Percentiles rank a stretch among this genome's conserved stretches.
Evolutionary conservation across 2,113 vertebrate genomes (phyloP).

Genomic region (Antechinus stuartii): DNA sequence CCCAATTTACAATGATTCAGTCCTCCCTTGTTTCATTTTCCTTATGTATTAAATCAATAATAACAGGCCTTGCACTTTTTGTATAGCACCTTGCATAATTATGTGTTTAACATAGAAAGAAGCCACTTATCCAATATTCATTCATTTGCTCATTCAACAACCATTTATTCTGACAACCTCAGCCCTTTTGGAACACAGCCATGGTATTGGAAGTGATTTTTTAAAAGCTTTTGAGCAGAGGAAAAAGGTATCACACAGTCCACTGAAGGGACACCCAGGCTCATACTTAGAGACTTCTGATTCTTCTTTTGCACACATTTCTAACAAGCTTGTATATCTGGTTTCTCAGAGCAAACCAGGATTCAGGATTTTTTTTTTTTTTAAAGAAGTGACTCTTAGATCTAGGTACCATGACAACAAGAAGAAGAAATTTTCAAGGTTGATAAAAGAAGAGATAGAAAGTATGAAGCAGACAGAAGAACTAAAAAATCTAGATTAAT

Average conservation of each 20-base stretch:
- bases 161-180: slow-evolving; percentile 4
- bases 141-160: background rate
- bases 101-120: slow-evolving; percentile 4
- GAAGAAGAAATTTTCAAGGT: background rate
- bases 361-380: background rate
- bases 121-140: background rate
- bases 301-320: background rate
- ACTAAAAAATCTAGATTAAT: background rate
- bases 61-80: background rate
- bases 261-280: background rate
- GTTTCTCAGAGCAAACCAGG: background rate
- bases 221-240: background rate
- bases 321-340: background rate
- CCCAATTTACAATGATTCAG: background rate
- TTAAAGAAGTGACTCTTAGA: background rate
- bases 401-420: background rate
- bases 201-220: background rate
- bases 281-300: background rate
- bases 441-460: slow-evolving; percentile 38
- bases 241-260: background rate
- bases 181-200: background rate
- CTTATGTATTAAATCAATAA: background rate
- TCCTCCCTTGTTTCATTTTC: background rate
- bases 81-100: background rate
- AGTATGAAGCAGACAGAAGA: background rate